Base-by-base conservation (phyloP, 2,888 invertebrate species). In the Phyllotreta cruciferae region DNA sequence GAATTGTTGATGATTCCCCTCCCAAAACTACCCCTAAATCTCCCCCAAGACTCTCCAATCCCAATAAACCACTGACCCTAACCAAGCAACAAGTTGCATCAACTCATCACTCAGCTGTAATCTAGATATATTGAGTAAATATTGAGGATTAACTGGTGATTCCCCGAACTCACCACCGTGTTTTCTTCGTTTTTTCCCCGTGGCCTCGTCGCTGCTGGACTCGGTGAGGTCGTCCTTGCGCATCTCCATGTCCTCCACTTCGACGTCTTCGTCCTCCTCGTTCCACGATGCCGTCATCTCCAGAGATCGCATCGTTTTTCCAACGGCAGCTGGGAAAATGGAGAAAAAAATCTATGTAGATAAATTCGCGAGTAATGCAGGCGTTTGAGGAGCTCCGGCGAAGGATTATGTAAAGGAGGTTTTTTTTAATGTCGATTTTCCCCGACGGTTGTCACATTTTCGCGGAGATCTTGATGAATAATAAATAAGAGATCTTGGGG, bases 251-350 rank as follows among this genome's bases (percentile, higher is more conserved):
- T 81, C 82, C 63, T 82, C 82, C n/a, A 81, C 81, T 70, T 82
- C 82, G 9, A 82, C 80, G 71, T 81, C 82, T 71, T 81, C 81
- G 64, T 80, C 79, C 69, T 81, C 82, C 71, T 82, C 81, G 64
- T 79, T 79, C 82, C 82, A 82, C 35, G 80, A 78, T 54, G 79
- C 76, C 57, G 79, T 76, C 79, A 81, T 75, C 70, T 81, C 81
- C 64, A 81, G 73, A 64, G 81, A 81, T 73, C 80, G 75, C 81
- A 81, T 81, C 53, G 49, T 71, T 55, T 47, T 37, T 56, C 58
- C 1, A 24, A 71, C 57, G 54, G 56, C 57, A 57, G 56, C 71
- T 72, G 67, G 3, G 68, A 70, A 36, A 56, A 45, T 45, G 58
- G 34, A n/a, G 49, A 50, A 44, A 34, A 49, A 49, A 3, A 6